phyloP scores from a whole-genome alignment of 1,140 invertebrate species.

The Charaxes varanes region DNA sequence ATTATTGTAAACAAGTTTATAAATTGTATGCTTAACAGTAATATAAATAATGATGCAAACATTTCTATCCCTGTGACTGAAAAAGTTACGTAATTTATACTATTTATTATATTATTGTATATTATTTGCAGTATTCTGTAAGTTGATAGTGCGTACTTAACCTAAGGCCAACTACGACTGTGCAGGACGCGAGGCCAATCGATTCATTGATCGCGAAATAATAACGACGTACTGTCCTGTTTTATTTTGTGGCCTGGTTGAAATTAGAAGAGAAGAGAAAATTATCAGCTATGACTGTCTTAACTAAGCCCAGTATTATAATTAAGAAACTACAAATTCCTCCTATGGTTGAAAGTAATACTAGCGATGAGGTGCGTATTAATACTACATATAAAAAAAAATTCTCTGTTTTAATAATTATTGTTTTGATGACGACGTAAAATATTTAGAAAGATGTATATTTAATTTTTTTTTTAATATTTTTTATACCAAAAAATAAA shows the following conservation, averaged over 20 bases:
- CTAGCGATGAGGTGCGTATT: slow-evolving; percentile 33
- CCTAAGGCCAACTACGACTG: not conserved
- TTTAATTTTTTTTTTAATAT: too few relatives aligned
- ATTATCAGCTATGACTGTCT: slow-evolving; percentile 35
- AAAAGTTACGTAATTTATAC: too few relatives aligned
- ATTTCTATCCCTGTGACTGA: too few relatives aligned
- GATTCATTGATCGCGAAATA: slow-evolving; percentile 1
- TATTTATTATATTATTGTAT: not conserved
- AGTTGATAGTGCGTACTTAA: not conserved
- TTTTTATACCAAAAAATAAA: too few relatives aligned
- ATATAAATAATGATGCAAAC: too few relatives aligned
- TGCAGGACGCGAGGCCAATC: not conserved
- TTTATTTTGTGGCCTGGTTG: not conserved
- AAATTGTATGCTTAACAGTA: too few relatives aligned
- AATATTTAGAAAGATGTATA: too few relatives aligned
- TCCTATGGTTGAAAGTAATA: slow-evolving; percentile 21
- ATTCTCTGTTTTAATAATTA: too few relatives aligned
- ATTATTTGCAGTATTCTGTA: not conserved
- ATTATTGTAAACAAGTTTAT: too few relatives aligned
- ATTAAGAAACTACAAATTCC: slow-evolving; percentile 26
- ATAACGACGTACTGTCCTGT: slow-evolving; percentile 1
- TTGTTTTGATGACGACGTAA: too few relatives aligned
- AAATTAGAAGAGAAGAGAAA: slow-evolving; percentile 1
- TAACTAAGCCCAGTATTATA: slow-evolving; percentile 32
- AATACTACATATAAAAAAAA: slow-evolving; percentile 12